phyloP scores from a whole-genome alignment of 2,113 vertebrate genomes.

The Caranx ignobilis region DNA sequence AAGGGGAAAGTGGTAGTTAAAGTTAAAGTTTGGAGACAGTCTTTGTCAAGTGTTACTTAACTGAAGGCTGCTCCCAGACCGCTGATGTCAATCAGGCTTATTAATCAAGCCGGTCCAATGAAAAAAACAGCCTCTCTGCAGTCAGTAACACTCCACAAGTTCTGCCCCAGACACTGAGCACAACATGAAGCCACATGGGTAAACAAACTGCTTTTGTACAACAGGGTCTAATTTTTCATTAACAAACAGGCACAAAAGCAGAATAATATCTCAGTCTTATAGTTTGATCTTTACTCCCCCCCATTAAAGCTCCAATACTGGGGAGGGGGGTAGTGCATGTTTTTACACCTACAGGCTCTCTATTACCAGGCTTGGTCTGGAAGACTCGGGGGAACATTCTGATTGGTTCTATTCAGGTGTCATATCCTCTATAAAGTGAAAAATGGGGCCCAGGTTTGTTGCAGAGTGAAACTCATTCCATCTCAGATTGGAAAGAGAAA shows the following conservation, averaged over 20 bases:
- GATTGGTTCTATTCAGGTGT: slow-evolving; percentile 61
- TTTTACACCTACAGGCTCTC: slow-evolving; percentile 44
- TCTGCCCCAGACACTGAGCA: slow-evolving; percentile 34
- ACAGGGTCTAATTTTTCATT: slow-evolving; percentile 47
- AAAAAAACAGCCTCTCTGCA: slow-evolving; percentile 64
- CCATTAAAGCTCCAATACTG: slow-evolving; percentile 42
- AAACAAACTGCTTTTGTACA: slow-evolving; percentile 28
- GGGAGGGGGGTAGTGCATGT: slow-evolving; percentile 38
- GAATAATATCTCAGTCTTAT: slow-evolving; percentile 36
- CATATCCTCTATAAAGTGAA: slow-evolving; percentile 61
- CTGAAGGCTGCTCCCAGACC: slow-evolving; percentile 37
- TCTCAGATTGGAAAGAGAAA: slow-evolving; percentile 50
- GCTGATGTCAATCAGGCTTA: slow-evolving; percentile 68
- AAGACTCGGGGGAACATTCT: slow-evolving; percentile 34
- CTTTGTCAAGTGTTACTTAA: slow-evolving; percentile 40
- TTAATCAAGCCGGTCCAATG: slow-evolving; percentile 66
- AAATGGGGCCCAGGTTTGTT: slow-evolving; percentile 44
- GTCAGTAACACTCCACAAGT: slow-evolving; percentile 48
- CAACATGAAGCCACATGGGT: slow-evolving; percentile 40
- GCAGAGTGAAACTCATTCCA: slow-evolving; percentile 58
- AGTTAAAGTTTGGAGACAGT: slow-evolving; percentile 35
- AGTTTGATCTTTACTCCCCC: slow-evolving; percentile 56
- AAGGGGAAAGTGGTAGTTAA: neutral
- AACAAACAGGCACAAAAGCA: slow-evolving; percentile 25
- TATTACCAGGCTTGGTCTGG: slow-evolving; percentile 34